Evolutionary conservation across 2,797 vertebrate species (phyloP).

Genomic region (Zenarchopterus dispar): DNA sequence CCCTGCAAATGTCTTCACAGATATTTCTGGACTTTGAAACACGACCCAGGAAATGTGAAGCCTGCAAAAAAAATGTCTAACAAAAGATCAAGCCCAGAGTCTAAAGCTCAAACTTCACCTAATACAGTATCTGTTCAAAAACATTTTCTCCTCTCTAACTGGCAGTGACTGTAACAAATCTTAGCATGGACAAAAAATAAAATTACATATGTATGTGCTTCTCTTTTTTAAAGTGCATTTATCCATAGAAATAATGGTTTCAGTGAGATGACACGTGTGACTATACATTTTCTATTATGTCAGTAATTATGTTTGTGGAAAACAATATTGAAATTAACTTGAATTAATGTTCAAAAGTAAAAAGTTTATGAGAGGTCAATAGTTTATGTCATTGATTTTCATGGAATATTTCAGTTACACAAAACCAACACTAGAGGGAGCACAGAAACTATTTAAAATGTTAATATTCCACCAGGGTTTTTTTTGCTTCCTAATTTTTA

Average conservation of each 20-base stretch:
- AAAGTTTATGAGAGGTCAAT: background rate
- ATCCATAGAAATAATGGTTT: too few relatives aligned
- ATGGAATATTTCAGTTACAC: background rate
- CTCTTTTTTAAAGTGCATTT: too few relatives aligned
- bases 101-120: background rate
- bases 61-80: background rate
- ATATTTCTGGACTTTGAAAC: constrained; percentile 3
- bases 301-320: too few relatives aligned
- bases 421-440: constrained; percentile 53
- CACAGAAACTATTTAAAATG: background rate
- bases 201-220: too few relatives aligned
- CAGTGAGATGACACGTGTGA: too few relatives aligned
- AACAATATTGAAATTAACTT: too few relatives aligned
- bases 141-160: background rate
- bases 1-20: too few relatives aligned
- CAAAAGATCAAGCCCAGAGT: background rate
- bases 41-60: background rate
- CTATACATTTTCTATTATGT: too few relatives aligned
- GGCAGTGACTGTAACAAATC: background rate
- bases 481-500: too few relatives aligned
- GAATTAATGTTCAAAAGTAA: too few relatives aligned
- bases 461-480: too few relatives aligned
- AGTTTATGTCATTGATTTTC: background rate
- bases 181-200: too few relatives aligned
- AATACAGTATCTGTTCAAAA: background rate